Base-by-base conservation (phyloP, 2,888 invertebrate species). In the Thymelicus acteon region DNA sequence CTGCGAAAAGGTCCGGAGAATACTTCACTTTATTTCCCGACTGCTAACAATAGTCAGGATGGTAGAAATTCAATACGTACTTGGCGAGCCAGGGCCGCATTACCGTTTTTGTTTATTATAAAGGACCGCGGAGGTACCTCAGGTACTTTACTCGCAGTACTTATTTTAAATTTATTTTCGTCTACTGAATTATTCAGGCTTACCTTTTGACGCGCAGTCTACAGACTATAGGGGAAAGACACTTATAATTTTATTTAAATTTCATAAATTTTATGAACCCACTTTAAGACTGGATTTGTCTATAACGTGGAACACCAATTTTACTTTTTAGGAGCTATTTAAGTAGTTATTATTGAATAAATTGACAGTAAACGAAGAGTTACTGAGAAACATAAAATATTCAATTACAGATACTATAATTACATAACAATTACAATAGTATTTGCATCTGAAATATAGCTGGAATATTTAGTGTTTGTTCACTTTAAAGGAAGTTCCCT, bases 61-160 rank as follows among this genome's bases (percentile, higher is more conserved):
- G 78, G 77, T 75, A 82, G 85, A 85, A 85, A 87, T 78, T 82
- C 82, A 85, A 87, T 87, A 85, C 81, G 74, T 75, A 77, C 77
- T 76, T 72, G 64, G 76, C 76, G 78, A 72, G 78, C 77, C 72
- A 76, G 77, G 75, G 75, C 77, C 76, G 77, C 73, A 75, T 78
- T 78, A 74, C 76, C 77, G 76, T 76, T 76, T 77, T 75, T 78
- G 77, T 74, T 76, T 71, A 77, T 74, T 67, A 72, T 73, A 75
- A 77, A 78, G 75, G 74, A 75, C 76, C 70, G 68, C 60, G 71
- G 67, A 58, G 70, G 73, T 79, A 77, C 78, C 37, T 58, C 78
- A 77, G 77, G 15, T 60, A 15, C 24, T 39, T 67, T 37, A n/a
- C n/a, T 49, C 58, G 67, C 39, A 39, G 39, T 60, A 44, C 48